Evolutionary conservation across 2,797 vertebrate species (phyloP).

Genomic region (Gadopsis marmoratus): DNA sequence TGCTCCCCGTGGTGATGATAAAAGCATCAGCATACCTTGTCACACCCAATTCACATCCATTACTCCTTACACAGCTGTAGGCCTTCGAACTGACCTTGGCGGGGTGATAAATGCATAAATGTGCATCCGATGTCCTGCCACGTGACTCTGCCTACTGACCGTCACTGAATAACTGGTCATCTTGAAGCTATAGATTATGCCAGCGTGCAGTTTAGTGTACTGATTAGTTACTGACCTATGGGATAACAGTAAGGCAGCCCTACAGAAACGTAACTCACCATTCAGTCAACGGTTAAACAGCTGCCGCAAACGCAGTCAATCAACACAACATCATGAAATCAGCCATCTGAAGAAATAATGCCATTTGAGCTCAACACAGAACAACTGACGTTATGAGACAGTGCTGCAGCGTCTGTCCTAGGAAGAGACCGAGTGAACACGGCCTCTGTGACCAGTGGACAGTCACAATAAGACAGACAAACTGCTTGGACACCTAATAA

Average conservation of each 20-base stretch:
- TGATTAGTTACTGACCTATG: not conserved
- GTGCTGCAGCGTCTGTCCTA: not conserved
- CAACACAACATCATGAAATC: not conserved
- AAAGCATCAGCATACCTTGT: not conserved
- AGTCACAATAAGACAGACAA: not conserved
- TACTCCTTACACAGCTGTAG: not conserved
- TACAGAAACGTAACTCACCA: not conserved
- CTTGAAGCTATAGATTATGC: not conserved
- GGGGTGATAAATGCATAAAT: not conserved
- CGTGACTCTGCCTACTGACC: not conserved
- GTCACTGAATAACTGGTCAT: not conserved
- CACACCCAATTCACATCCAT: not conserved
- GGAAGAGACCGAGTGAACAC: not conserved
- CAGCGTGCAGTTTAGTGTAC: not conserved
- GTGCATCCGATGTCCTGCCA: not conserved
- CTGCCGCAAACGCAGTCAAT: not conserved
- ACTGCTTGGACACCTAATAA: not conserved
- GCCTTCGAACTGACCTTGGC: conserved; percentile 26
- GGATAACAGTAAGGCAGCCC: not conserved
- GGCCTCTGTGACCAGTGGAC: not conserved
- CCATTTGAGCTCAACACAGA: not conserved
- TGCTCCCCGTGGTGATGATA: not conserved
- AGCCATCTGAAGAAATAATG: not conserved
- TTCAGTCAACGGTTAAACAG: not conserved
- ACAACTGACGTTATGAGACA: not conserved